Conservation (phyloP, 2,113 vertebrate species). For the Sorex fumeus region DNA sequence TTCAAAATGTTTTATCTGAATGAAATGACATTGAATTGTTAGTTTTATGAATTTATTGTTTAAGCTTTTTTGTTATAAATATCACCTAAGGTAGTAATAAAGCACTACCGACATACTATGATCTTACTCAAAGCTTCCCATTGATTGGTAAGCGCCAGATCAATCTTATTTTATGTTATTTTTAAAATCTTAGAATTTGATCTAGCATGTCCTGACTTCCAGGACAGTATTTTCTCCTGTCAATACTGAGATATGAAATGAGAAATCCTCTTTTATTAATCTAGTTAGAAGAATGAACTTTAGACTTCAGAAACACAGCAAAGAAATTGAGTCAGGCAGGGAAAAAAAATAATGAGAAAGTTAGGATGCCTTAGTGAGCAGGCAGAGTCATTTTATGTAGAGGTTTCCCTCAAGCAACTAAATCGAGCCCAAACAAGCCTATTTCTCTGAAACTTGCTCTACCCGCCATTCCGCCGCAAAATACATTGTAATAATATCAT, state of each 20-base stretch:
- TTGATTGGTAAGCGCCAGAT: constrained; percentile 43
- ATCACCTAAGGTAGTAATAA: constrained; percentile 19
- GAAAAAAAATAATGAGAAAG: constrained; percentile 88
- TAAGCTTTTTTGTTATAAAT: background rate
- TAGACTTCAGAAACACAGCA: constrained; percentile 79
- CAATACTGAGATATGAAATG: constrained; percentile 74
- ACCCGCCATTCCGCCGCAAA: constrained; percentile 85
- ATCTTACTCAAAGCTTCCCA: background rate
- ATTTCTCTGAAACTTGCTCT: constrained; percentile 89
- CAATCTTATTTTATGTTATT: constrained; percentile 61
- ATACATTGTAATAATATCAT: constrained; percentile 89
- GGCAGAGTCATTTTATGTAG: constrained; percentile 86
- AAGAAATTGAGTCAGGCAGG: constrained; percentile 83
- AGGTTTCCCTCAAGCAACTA: constrained; percentile 89
- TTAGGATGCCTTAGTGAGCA: constrained; percentile 87
- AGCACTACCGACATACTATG: background rate
- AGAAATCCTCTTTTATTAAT: constrained; percentile 84
- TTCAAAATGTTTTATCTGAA: background rate
- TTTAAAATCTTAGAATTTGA: constrained; percentile 55
- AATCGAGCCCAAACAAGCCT: constrained; percentile 89
- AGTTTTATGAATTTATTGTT: constrained; percentile 3
- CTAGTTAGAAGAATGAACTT: constrained; percentile 80
- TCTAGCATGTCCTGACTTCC: constrained; percentile 60
- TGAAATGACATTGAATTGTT: constrained; percentile 47
- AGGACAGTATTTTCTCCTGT: constrained; percentile 63